Conservation (phyloP, 2,888 invertebrate genomes). For the Torymus aiolomorphi region DNA sequence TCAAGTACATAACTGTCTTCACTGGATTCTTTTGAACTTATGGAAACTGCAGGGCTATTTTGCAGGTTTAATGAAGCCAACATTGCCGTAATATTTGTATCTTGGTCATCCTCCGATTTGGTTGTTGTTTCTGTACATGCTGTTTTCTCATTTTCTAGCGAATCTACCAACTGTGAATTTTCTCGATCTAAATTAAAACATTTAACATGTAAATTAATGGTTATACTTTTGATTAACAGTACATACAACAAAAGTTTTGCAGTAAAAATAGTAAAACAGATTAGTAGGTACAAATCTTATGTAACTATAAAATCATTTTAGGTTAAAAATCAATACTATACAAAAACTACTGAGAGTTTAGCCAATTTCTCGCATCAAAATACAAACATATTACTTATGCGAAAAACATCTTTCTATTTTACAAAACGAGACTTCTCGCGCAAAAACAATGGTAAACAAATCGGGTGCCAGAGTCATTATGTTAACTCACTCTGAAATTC, state of each 20-base stretch:
- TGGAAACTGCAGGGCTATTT: neutral
- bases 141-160: slow-evolving; percentile 3
- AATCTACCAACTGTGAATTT: slow-evolving; percentile 21
- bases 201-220: neutral
- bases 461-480: too few relatives aligned
- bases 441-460: too few relatives aligned
- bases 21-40: neutral
- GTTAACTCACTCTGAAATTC: slow-evolving; percentile 47
- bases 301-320: neutral
- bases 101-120: slow-evolving; percentile 15
- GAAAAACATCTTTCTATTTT: neutral
- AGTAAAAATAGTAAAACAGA: neutral
- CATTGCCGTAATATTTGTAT: slow-evolving; percentile 2
- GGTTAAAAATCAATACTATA: neutral
- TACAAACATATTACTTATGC: slow-evolving; percentile 9
- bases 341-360: neutral
- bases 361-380: neutral
- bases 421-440: neutral
- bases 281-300: neutral
- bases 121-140: neutral
- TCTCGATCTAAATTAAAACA: slow-evolving; percentile 25
- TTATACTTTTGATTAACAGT: too few relatives aligned
- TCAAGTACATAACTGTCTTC: neutral
- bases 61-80: neutral
- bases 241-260: too few relatives aligned